Conservation (phyloP, 2,113 vertebrate species). For the Etheostoma cragini region DNA sequence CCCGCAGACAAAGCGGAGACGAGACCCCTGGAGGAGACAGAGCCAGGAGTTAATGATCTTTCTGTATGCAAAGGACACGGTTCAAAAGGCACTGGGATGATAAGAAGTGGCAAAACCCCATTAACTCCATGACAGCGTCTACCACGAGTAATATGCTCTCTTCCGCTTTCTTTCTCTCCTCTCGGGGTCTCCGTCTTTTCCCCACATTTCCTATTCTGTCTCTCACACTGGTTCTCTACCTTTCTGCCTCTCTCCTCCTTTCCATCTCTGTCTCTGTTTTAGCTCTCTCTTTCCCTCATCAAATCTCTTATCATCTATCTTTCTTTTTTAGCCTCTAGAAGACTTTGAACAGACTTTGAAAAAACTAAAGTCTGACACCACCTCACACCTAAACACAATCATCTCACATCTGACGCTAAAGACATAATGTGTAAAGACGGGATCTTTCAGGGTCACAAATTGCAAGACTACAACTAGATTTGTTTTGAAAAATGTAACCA, state of each 20-base stretch:
- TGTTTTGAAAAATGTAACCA: no score
- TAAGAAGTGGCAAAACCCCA: slow-evolving; percentile 71
- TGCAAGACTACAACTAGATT: no score
- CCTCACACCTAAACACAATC: no score
- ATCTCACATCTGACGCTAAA: no score
- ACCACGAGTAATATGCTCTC: slow-evolving; percentile 58
- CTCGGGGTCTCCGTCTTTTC: slow-evolving; percentile 2
- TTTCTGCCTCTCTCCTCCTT: neutral
- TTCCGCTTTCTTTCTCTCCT: slow-evolving; percentile 21
- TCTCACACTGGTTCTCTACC: neutral
- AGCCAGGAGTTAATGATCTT: slow-evolving; percentile 75
- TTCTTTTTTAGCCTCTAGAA: neutral
- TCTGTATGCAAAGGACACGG: slow-evolving; percentile 75
- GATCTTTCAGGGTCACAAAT: no score
- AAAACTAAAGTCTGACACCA: no score
- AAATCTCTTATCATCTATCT: neutral
- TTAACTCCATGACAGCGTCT: slow-evolving; percentile 70
- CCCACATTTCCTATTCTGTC: neutral
- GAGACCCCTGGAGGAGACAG: slow-evolving; percentile 47
- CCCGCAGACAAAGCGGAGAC: slow-evolving; percentile 24
- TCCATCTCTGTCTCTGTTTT: neutral
- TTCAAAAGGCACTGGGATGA: slow-evolving; percentile 69
- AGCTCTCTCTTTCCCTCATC: neutral
- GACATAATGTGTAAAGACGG: no score
- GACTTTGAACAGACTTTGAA: no score